Evolutionary conservation across 2,113 vertebrate species (phyloP), one percentile per base, ranked within the genome.

Genomic region (Accipiter virgatus): DNA sequence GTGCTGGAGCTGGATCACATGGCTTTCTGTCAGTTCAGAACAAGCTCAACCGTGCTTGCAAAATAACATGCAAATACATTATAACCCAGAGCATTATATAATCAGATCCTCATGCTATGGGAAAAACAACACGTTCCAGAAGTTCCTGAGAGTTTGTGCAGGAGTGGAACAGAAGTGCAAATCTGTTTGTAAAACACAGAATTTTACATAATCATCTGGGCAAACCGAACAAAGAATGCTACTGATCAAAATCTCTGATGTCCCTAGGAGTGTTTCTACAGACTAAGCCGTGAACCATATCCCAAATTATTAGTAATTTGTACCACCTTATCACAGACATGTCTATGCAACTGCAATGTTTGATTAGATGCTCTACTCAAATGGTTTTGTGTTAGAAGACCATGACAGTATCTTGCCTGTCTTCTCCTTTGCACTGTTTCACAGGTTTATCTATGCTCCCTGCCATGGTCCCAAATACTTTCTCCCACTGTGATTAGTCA

Each of bases 61-160:
- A 92, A 95, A 82, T 71, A 94, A 82, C 3, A 5, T 85, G 62
- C 66, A 92, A 90, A 92, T 59, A 42, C 45, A 67, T 53, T 26
- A 11, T 67, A 79, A 91, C 32, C 36, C 55, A 81, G 61, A 81
- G 73, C 42, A 50, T 32, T 61, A 79, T 75, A 63, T 93, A 88
- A 96, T 92, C 56, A 93, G 66, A 93, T 79, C 87, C 87, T 96
- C 71, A 73, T 70, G 74, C 43, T 80, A 32, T 25, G 80, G 77
- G 62, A 93, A 93, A 93, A 82, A 88, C 23, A 42, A 26, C 48
- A 43, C 26, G 19, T 87, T 82, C 80, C 93, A 90, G 43, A 79
- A 79, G 38, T 72, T 94, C 66, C 52, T 67, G 32, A 18, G 45
- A 84, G 19, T 80, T 65, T 68, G 48, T 75, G 56, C 56, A 79